Conservation (phyloP, 2,797 vertebrate species). For the Crocodylus rhombifer region DNA sequence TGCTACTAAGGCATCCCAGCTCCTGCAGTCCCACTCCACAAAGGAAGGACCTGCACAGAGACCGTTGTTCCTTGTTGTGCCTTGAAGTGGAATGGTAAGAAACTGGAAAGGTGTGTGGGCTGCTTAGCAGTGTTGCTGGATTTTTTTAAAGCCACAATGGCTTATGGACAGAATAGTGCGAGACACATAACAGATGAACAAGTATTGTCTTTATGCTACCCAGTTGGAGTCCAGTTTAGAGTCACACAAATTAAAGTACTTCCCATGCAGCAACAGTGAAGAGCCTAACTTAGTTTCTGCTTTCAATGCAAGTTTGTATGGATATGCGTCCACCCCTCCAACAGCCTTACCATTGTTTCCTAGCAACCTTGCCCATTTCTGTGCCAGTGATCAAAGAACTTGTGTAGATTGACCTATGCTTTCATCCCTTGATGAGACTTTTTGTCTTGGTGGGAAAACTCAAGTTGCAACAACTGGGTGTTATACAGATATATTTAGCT, state of each 20-base stretch:
- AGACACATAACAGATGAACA: neutral
- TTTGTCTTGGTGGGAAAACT: neutral
- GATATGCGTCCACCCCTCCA: neutral
- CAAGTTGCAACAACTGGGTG: neutral
- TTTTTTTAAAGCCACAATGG: neutral
- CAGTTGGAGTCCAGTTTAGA: neutral
- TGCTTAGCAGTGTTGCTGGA: neutral
- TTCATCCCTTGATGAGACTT: neutral
- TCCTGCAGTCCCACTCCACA: neutral
- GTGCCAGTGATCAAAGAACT: neutral
- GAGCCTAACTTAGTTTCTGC: neutral
- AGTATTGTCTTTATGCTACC: neutral
- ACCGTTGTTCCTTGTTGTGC: neutral
- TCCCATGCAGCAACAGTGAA: neutral
- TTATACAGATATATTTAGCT: neutral
- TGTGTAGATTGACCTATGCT: neutral
- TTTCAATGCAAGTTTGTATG: neutral
- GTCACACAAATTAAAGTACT: neutral
- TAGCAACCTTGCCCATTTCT: neutral
- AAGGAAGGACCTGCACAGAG: neutral
- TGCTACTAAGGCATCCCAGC: neutral
- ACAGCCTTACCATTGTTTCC: neutral
- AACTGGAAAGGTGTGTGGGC: neutral
- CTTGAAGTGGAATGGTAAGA: neutral
- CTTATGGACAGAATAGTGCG: neutral